Base-by-base conservation (phyloP, 1,140 invertebrate genomes). In the Heliconius hermathena region DNA sequence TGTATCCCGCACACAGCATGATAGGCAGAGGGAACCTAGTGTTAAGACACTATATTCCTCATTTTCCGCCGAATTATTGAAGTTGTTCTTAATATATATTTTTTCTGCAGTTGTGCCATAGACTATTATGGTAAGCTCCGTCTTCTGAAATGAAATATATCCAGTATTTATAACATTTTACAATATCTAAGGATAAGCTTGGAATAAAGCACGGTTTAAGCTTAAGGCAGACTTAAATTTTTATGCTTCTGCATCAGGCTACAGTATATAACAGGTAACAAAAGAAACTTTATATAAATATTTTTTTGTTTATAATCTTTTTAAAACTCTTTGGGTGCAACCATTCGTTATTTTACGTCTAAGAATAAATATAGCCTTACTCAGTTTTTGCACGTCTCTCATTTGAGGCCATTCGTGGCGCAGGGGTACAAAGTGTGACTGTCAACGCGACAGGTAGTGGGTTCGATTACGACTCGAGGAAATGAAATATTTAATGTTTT, bases 61-160 rank as follows among this genome's bases (percentile, higher is more conserved):
- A 13, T 41, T 41, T 41, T 41, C 41, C 41, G 8, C 41, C 11
- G 41, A 57, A 57, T 57, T n/a, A 57, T 22, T 57, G n/a, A 57
- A 57, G 2, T 57, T 57, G n/a, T 57, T 3, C 3, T 57, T 57
- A 3, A 57, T 3, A 11, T 9, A 57, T 26, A 13, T 26, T 29
- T 26, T 16, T 66, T 66, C 9, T 26, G 22, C 60, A 29, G 22
- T n/a, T 66, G 13, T 22, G 9, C 22, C 60, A 8, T 29, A 26
- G 11, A 4, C 60, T 66, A 66, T 66, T 5, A 66, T n/a, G 74
- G 74, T 76, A 76, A 76, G 74, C 74, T 76, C 74, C 38, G 57
- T 76, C 74, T 76, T 76, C 74, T 76, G 74, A 76, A 46, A 36
- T 76, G 60, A 71, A 76, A 76, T 70, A 76, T 29, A n/a, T 22